Evolutionary conservation across 2,797 vertebrate species (phyloP), one percentile per base, ranked within the genome.

Genomic region (Parotocinclus haroldoi): DNA sequence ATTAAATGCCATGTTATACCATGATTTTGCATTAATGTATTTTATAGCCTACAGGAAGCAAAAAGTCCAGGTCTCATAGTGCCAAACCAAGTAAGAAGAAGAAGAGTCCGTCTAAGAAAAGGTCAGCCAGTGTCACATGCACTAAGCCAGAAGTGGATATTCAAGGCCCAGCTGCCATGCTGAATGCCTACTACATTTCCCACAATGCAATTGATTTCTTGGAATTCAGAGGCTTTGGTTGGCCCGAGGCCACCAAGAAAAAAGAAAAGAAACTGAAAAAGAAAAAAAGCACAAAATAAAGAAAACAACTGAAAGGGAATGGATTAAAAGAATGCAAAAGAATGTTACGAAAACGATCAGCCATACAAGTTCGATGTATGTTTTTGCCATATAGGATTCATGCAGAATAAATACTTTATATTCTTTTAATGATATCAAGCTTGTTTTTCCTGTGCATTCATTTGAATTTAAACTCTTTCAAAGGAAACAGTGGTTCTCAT

Each of bases 141-240:
- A 48, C 38, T 0, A 63, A 60, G 44, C 58, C 63, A 1, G 83
- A 90, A 4, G 86, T 84, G 69, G 89, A 96, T 75, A 78, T 95
- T 52, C 68, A 94, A 40, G 89, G 90, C 75, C 86, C 91, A 0
- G 89, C 84, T 0, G 92, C 92, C 63, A 90, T 93, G 92, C 81
- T 92, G 72, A 96, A 94, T 0, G 69, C 92, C 7, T 91, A 93
- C 85, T 97, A 95, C 79, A 87, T 96, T 8, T 86, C 88, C 1
- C 94, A 98, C 83, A 95, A 95, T 14, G 93, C 82, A 0, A 71
- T 88, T 0, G 86, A 92, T 80, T 95, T 88, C 81, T 80, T 96
- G 75, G 57, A 76, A 11, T 85, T 90, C 40, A 83, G 90, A 1
- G 94, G 94, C 51, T 92, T 91, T 66, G 79, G 78, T 3, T 93